Percentiles rank a stretch among this genome's conserved stretches.
Evolutionary conservation across 2,888 invertebrate species (phyloP).

Genomic region (Dermolepida albohirtum): DNA sequence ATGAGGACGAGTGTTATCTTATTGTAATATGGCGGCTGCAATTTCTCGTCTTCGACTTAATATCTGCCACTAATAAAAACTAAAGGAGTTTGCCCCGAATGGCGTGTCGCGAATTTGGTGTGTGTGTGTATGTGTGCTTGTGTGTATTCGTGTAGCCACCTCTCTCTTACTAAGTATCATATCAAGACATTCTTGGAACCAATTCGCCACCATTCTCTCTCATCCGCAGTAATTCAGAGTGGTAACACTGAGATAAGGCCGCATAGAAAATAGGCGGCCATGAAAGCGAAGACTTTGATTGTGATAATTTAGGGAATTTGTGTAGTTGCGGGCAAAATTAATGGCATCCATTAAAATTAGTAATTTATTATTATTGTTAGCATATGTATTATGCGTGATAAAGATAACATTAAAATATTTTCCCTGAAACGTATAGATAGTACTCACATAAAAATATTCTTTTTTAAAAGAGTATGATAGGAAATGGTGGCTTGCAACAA

Average conservation of each 20-base stretch:
- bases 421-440: too few species aligned
- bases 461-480: too few species aligned
- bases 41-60: constrained; percentile 36
- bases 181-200: constrained; percentile 35
- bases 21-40: constrained; percentile 36
- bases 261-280: constrained; percentile 31
- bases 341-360: constrained; percentile 12
- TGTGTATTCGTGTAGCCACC: not conserved
- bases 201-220: constrained; percentile 23
- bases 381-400: too few species aligned
- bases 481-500: too few species aligned
- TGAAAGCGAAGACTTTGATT: constrained; percentile 27
- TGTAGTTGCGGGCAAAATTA: constrained; percentile 19
- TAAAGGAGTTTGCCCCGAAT: constrained; percentile 34
- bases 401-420: too few species aligned
- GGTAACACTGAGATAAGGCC: constrained; percentile 18
- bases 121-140: constrained; percentile 3
- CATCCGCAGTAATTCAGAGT: constrained; percentile 19
- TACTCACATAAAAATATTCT: too few species aligned
- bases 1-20: constrained; percentile 35
- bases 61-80: constrained; percentile 37
- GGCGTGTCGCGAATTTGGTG: constrained; percentile 30
- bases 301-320: constrained; percentile 25
- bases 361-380: too few species aligned
- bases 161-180: constrained; percentile 17